phyloP scores from a whole-genome alignment of 2,113 vertebrate genomes.

The Tachycineta bicolor region DNA sequence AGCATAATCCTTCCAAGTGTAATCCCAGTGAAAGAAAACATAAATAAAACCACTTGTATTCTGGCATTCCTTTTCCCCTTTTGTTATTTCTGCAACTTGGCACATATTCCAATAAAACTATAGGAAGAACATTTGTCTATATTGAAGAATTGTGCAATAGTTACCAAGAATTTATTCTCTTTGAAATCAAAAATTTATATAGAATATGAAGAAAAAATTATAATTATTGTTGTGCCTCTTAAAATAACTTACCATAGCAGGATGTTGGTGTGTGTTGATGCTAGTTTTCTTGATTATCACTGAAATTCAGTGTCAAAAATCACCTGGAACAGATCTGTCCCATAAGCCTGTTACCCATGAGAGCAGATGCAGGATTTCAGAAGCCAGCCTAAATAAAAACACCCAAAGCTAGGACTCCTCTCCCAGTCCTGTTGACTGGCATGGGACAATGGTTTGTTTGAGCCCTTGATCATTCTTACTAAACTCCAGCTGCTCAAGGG shows the following conservation, averaged over 20 bases:
- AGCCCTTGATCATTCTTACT: not conserved
- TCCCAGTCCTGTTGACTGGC: not conserved
- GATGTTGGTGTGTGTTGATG: not conserved
- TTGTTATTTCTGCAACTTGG: constrained; percentile 41
- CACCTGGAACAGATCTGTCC: not conserved
- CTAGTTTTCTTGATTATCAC: not conserved
- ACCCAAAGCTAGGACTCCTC: not conserved
- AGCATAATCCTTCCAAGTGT: constrained; percentile 45
- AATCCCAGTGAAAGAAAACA: constrained; percentile 54
- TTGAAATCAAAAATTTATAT: not conserved
- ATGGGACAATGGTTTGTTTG: accelerated
- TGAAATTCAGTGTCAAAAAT: not conserved
- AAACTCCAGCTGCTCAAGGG: not conserved
- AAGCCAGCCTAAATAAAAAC: not conserved
- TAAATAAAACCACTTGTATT: constrained; percentile 53
- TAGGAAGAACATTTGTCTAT: constrained; percentile 5
- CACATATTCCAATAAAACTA: not conserved
- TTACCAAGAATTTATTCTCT: not conserved
- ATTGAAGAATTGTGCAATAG: not conserved
- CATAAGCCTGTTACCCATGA: not conserved
- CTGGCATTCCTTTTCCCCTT: constrained; percentile 13
- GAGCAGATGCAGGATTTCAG: not conserved
- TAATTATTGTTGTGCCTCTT: not conserved
- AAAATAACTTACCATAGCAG: not conserved
- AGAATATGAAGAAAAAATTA: not conserved